Percentiles rank a stretch among this genome's conserved stretches.
These are phyloP conservation scores for Cephalopholis sonnerati DNA, from an alignment of 2,113 vertebrate species.

Conservation along the genomic window DNA sequence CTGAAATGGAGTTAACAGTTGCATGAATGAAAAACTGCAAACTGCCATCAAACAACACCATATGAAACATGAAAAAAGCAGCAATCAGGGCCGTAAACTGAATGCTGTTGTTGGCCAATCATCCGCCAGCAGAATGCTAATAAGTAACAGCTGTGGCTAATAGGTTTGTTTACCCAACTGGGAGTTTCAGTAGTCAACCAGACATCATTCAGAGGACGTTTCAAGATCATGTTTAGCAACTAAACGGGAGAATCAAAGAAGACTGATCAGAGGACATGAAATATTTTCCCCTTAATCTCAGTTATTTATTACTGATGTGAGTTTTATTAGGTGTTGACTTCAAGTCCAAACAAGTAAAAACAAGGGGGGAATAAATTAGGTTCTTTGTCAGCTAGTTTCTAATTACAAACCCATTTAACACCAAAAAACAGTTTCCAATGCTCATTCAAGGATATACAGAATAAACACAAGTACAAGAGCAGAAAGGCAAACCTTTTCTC, in stretches of 20 bases:
- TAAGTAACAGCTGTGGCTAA: slow-evolving; percentile 28
- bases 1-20: background rate
- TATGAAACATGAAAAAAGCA: slow-evolving; percentile 7
- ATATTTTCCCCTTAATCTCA: background rate
- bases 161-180: slow-evolving; percentile 24
- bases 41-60: slow-evolving; percentile 7
- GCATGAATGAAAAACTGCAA: slow-evolving; percentile 2
- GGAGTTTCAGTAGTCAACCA: background rate
- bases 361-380: background rate
- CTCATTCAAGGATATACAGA: slow-evolving; percentile 18
- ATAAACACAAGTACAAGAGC: background rate
- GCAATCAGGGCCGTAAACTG: background rate
- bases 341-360: background rate
- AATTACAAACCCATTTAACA: slow-evolving; percentile 34
- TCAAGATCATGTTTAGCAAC: background rate
- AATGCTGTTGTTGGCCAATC: slow-evolving; percentile 4
- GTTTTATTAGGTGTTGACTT: background rate
- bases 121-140: background rate
- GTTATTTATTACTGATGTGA: background rate
- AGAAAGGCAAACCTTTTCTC: slow-evolving; percentile 13
- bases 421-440: slow-evolving; percentile 18
- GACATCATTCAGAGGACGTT: slow-evolving; percentile 3
- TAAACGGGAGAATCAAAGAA: background rate
- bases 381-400: slow-evolving; percentile 11
- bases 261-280: background rate